phyloP scores from a whole-genome alignment of 2,888 invertebrate genomes.

The Campoplex nolae region DNA sequence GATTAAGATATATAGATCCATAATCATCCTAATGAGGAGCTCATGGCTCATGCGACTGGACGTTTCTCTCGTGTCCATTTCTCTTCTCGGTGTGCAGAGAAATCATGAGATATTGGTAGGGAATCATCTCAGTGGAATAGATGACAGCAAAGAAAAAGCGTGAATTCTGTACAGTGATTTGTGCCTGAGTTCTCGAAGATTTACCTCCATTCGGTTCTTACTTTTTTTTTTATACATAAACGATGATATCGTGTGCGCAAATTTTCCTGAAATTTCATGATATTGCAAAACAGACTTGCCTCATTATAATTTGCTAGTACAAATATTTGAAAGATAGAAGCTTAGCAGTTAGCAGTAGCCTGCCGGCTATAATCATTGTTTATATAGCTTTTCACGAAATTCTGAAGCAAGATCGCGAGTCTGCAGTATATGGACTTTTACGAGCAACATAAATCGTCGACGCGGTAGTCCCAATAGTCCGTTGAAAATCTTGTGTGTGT shows the following conservation, averaged over 20 bases:
- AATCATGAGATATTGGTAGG: not conserved
- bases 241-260: not conserved
- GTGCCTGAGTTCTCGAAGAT: not conserved
- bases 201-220: not conserved
- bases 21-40: constrained; percentile 27
- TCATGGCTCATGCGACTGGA: constrained; percentile 46
- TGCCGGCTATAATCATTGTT: not conserved
- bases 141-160: not conserved
- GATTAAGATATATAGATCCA: not conserved
- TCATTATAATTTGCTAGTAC: not conserved
- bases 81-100: not conserved
- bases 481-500: not conserved
- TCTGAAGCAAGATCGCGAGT: not conserved
- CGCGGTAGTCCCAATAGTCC: not conserved
- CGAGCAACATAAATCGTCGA: constrained; percentile 35
- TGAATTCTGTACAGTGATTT: not conserved
- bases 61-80: constrained; percentile 10
- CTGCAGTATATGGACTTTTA: constrained; percentile 23
- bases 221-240: not conserved
- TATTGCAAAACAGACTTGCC: not conserved
- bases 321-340: constrained; percentile 8
- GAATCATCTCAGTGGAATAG: not conserved
- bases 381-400: constrained; percentile 28
- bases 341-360: not conserved
- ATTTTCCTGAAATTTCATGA: not conserved